Percentiles rank a stretch among this genome's conserved stretches.
phyloP scores from a whole-genome alignment of 1,140 invertebrate genomes.

The Drosophila lacertosa region DNA sequence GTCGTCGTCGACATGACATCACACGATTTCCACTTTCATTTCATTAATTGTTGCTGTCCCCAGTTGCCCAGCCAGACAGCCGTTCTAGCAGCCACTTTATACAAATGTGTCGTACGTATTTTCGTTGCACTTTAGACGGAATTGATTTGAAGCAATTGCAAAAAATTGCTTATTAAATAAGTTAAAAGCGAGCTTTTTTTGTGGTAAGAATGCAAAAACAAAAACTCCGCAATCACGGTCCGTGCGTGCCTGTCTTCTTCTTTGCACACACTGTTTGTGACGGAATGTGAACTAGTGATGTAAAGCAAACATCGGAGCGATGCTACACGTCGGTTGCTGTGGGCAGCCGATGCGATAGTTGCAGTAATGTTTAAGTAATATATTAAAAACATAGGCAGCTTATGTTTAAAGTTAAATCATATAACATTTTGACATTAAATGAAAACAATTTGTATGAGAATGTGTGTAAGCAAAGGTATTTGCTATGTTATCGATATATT shows the following conservation, averaged over 20 bases:
- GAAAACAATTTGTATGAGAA: neutral
- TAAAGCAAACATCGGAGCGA: conserved; percentile 9
- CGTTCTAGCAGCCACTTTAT: conserved; percentile 17
- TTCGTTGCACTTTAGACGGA: conserved; percentile 59
- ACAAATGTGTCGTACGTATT: conserved; percentile 39
- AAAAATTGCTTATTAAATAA: conserved; percentile 35
- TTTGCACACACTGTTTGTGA: conserved; percentile 62
- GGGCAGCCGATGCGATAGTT: conserved; percentile 12
- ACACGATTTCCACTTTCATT: conserved; percentile 77
- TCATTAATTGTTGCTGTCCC: conserved; percentile 38
- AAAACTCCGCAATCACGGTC: conserved; percentile 51
- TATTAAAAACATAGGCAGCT: neutral
- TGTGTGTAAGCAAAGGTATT: neutral
- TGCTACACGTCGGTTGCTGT: neutral
- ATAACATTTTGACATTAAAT: neutral
- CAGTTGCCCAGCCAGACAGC: conserved; percentile 23
- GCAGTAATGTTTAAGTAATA: neutral
- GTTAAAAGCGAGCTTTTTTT: conserved; percentile 35
- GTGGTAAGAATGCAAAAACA: conserved; percentile 50
- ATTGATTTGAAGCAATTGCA: conserved; percentile 38
- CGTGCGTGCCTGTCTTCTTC: conserved; percentile 38
- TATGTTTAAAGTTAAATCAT: neutral
- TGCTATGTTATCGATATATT: conserved; percentile 8
- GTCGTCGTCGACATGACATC: conserved; percentile 70
- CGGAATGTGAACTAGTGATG: conserved; percentile 54